Evolutionary conservation across 2,113 vertebrate species (phyloP).

Genomic region (Oceanodroma tethys): DNA sequence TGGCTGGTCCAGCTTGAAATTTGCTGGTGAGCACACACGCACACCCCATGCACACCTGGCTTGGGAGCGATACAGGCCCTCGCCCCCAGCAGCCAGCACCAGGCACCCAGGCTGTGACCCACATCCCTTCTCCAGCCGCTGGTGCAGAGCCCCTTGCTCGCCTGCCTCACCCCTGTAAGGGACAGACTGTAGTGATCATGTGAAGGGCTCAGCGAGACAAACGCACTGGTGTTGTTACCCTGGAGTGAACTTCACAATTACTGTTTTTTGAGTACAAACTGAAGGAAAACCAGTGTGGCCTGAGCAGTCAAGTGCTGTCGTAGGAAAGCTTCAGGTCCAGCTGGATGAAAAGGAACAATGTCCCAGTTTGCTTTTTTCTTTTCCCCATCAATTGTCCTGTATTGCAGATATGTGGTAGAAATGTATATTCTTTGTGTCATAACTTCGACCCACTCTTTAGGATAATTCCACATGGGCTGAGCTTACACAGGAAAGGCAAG

Average conservation of each 20-base stretch:
- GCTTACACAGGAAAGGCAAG: not conserved
- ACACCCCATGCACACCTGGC: accelerated
- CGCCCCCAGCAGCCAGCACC: not conserved
- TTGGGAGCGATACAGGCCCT: not conserved
- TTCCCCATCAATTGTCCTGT: not conserved
- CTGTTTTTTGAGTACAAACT: not conserved
- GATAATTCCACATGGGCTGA: not conserved
- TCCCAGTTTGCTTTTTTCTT: not conserved
- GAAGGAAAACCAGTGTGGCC: not conserved
- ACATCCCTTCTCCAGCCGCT: not conserved
- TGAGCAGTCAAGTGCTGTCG: not conserved
- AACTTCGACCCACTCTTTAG: not conserved
- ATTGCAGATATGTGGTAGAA: not conserved
- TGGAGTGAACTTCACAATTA: not conserved
- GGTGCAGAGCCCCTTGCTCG: not conserved
- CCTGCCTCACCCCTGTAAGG: not conserved
- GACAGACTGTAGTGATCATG: not conserved
- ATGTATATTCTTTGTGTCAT: not conserved
- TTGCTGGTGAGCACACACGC: not conserved
- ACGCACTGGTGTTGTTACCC: not conserved
- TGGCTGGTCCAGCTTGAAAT: not conserved
- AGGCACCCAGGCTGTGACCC: not conserved
- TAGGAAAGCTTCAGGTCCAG: not conserved
- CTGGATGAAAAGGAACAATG: not conserved
- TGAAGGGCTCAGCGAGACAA: not conserved